Conservation (phyloP, 1,140 invertebrate species). For the Polypedilum pembai region DNA sequence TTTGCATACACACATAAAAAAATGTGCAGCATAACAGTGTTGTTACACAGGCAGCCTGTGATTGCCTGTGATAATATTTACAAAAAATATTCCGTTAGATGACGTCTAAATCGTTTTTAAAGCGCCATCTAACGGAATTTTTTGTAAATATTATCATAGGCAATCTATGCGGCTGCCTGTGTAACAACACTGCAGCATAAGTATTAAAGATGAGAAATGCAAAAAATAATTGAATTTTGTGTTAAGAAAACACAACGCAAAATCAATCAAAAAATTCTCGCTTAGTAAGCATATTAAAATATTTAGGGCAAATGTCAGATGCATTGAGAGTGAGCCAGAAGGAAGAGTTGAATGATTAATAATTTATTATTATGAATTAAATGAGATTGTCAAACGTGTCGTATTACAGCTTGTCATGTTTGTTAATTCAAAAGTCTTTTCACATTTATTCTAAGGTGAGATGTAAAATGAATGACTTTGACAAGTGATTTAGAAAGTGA, state of each 20-base stretch:
- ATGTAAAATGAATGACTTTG: no score
- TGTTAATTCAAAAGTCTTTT: no score
- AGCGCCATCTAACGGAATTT: no score
- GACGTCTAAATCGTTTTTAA: no score
- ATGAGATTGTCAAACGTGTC: constrained; percentile 4
- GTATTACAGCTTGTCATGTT: no score
- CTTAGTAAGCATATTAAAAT: not conserved
- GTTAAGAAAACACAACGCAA: not conserved
- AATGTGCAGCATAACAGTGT: not conserved
- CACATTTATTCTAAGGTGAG: no score
- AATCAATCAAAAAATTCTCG: constrained; percentile 4
- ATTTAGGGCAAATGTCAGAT: not conserved
- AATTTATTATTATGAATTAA: constrained; percentile 7
- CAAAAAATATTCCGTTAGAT: no score
- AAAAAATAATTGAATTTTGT: not conserved
- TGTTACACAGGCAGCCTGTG: no score
- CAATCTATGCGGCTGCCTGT: not conserved
- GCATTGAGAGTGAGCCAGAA: not conserved
- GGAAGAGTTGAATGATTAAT: not conserved
- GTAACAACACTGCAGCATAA: not conserved
- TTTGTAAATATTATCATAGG: not conserved
- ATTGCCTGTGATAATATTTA: no score
- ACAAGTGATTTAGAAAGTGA: no score
- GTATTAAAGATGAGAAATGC: not conserved
- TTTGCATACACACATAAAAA: constrained; percentile 3